Base-by-base conservation (phyloP, 2,888 invertebrate species). In the Agrotis clavis region DNA sequence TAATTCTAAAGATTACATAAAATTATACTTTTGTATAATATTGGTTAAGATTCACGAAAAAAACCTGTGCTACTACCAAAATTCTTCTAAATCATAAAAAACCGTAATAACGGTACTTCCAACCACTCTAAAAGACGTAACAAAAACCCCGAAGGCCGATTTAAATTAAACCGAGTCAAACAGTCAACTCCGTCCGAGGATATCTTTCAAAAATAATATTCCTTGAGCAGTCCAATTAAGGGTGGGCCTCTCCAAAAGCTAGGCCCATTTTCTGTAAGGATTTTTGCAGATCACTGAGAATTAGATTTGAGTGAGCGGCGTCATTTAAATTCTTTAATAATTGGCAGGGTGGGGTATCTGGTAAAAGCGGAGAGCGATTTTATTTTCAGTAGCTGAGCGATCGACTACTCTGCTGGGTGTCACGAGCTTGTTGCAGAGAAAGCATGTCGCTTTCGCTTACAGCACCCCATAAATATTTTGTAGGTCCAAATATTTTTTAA, bases 291-390 rank as follows among this genome's bases (percentile, higher is more conserved):
- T 90, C 87, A 84, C 74, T 71, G 71, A 73, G 88, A 89, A 91
- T 90, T 88, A 90, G 88, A 88, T 91, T 90, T 87, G 88, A 88
- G 87, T 80, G 86, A 90, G 83, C 83, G 85, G 86, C 86, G 84
- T 87, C 90, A 88, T 91, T 90, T 89, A 87, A 88, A 91, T 89
- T 89, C 89, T 90, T 89, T 88, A 89, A 90, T 90, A 90, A 90
- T 88, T 89, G 86, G 54, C 45, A 73, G 30, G 56, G 16, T 45
- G 19, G 48, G 76, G 80, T 47, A n/a, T 18, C 1, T 9, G n/a
- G 5, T 18, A 0, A 0, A 4, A 66, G 56, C 18, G 11, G 11
- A 0, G 11, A 57, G 79, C 60, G 79, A 41, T 47, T 66, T 70
- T 18, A 6, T 47, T 11, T n/a, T 41, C 41, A 41, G 11, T 41